Percentiles rank a stretch among this genome's conserved stretches.
phyloP scores from a whole-genome alignment of 2,888 invertebrate genomes.

The Calameuta filiformis region DNA sequence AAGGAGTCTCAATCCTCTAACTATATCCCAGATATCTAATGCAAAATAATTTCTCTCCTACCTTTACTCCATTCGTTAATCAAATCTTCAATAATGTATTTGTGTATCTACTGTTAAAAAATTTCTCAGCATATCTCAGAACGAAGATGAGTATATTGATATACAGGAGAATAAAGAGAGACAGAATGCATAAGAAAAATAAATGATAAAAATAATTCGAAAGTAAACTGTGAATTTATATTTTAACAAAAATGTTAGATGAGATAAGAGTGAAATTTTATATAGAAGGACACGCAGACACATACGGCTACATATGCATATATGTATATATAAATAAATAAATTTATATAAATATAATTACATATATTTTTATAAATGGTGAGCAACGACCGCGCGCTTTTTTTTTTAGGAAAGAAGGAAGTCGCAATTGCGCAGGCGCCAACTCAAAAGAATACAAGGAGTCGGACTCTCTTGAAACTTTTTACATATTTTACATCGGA shows the following conservation, averaged over 20 bases:
- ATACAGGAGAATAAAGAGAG: neutral
- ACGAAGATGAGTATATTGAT: neutral
- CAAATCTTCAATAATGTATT: neutral
- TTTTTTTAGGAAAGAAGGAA: constrained; percentile 21
- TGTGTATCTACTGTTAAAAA: neutral
- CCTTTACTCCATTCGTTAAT: neutral
- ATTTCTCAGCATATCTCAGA: neutral
- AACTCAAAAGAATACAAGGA: constrained; percentile 19
- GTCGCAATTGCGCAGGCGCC: constrained; percentile 15
- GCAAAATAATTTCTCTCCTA: neutral
- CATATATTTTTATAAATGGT: constrained; percentile 42
- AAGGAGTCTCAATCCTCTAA: neutral
- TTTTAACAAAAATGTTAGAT: constrained; percentile 30
- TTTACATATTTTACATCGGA: constrained; percentile 39
- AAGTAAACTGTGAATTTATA: constrained; percentile 37
- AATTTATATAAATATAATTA: constrained; percentile 11
- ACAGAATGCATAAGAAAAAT: neutral
- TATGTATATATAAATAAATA: neutral
- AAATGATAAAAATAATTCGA: constrained; percentile 1
- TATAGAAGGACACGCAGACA: constrained; percentile 22
- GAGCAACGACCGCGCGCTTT: constrained; percentile 24
- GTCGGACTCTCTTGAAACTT: constrained; percentile 26
- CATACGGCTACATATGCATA: no score
- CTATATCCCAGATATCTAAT: neutral
- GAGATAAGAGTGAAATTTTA: constrained; percentile 42